A percentile compares a stretch with the other conserved stretches of the same genome.
Conservation (phyloP, 1,140 invertebrate genomes). For the Micrasema minimum region DNA sequence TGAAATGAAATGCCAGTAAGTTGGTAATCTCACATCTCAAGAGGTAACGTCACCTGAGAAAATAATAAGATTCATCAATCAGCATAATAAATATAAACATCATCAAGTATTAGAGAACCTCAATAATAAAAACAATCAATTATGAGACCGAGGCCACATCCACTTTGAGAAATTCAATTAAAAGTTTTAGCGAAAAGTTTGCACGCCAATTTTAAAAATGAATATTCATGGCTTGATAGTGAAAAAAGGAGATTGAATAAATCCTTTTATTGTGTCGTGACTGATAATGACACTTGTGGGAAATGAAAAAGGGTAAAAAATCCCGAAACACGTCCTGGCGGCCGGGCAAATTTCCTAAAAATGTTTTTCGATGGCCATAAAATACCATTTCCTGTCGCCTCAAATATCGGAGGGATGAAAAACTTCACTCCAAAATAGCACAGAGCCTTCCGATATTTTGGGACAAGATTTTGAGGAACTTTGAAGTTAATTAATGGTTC, state of each 20-base stretch:
- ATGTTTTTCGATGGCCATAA: conserved; percentile 20
- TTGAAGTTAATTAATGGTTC: conserved; percentile 18
- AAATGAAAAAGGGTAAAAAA: conserved; percentile 16
- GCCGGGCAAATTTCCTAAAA: background rate
- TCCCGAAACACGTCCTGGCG: background rate
- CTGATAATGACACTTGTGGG: conserved; percentile 32
- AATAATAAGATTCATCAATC: too few species aligned
- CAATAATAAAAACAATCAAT: too few species aligned
- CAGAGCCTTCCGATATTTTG: too few species aligned
- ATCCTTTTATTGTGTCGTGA: conserved; percentile 6
- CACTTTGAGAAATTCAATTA: too few species aligned
- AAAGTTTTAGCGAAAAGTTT: background rate
- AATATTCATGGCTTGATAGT: background rate
- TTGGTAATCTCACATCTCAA: too few species aligned
- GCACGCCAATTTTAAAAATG: background rate
- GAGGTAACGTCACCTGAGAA: too few species aligned
- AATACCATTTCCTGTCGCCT: conserved; percentile 18
- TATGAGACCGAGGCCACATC: too few species aligned
- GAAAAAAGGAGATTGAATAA: conserved; percentile 18
- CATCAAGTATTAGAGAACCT: too few species aligned
- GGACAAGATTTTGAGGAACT: background rate
- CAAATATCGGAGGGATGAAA: background rate
- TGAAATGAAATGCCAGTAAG: too few species aligned
- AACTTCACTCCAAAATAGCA: background rate
- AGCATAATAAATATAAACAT: too few species aligned